phyloP scores from a whole-genome alignment of 2,797 vertebrate species.

The Parauchenoglanis ngamensis region DNA sequence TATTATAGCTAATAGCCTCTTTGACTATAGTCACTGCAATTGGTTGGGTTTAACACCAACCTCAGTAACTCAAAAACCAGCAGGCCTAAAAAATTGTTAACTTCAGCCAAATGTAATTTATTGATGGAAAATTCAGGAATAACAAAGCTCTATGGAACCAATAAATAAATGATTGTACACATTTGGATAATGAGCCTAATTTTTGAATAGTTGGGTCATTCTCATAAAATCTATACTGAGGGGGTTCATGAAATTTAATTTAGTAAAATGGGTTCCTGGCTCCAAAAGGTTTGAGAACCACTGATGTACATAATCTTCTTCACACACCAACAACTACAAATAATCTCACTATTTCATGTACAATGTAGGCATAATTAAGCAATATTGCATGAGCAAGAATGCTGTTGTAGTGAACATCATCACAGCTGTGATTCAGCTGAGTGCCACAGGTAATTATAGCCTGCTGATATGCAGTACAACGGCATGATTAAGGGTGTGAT shows the following conservation, averaged over 20 bases:
- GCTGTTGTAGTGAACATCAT: neutral
- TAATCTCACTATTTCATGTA: neutral
- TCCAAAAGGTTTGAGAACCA: neutral
- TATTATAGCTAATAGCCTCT: neutral
- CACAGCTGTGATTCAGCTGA: neutral
- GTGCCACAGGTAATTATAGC: neutral
- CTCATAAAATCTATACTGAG: neutral
- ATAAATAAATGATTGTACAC: neutral
- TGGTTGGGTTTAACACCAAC: neutral
- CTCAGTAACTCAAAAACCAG: neutral
- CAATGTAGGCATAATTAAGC: neutral
- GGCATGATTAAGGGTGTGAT: neutral
- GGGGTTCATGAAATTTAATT: neutral
- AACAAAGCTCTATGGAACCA: neutral
- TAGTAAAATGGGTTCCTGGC: neutral
- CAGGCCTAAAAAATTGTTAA: neutral
- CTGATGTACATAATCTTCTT: neutral
- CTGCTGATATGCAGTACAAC: neutral
- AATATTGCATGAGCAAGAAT: neutral
- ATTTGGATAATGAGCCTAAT: constrained; percentile 1
- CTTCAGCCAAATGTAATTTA: neutral
- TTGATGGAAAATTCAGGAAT: neutral
- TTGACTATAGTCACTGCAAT: neutral
- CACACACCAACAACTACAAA: constrained; percentile 3
- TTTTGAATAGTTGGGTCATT: neutral